A percentile compares a stretch with the other conserved stretches of the same genome.
Conservation (phyloP, 2,888 invertebrate genomes). For the Mythimna pallens region DNA sequence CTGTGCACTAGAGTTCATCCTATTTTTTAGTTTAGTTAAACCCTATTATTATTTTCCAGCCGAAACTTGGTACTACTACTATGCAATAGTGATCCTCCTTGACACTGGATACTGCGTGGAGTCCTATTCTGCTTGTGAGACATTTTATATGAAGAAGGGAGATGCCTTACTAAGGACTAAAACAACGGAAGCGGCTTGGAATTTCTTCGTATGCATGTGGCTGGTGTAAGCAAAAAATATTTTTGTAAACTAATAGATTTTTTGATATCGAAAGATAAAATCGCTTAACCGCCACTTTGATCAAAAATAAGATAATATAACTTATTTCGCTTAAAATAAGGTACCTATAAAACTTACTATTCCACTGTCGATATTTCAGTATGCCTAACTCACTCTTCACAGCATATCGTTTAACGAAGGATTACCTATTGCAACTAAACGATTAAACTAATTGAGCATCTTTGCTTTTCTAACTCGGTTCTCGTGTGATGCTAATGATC, state of each 20-base stretch:
- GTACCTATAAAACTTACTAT: no score
- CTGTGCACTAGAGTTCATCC: no score
- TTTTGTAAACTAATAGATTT: neutral
- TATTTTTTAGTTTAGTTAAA: no score
- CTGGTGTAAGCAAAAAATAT: slow-evolving; percentile 84
- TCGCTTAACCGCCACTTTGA: no score
- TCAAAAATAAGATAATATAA: no score
- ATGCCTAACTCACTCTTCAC: neutral
- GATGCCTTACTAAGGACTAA: slow-evolving; percentile 83
- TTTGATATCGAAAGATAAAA: no score
- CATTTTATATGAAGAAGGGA: slow-evolving; percentile 89
- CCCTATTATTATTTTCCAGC: slow-evolving; percentile 70
- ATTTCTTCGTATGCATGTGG: slow-evolving; percentile 91
- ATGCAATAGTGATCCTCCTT: slow-evolving; percentile 90
- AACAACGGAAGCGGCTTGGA: slow-evolving; percentile 88
- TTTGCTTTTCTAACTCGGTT: no score
- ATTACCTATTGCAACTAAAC: no score
- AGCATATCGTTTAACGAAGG: no score
- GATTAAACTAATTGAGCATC: no score
- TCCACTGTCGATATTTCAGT: neutral
- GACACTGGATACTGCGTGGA: slow-evolving; percentile 91
- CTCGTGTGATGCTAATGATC: no score
- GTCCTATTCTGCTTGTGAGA: slow-evolving; percentile 86
- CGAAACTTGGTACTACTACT: slow-evolving; percentile 91
- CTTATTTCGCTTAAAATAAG: no score